These are phyloP conservation scores for Babyrousa celebensis DNA, from an alignment of 2,797 vertebrate genomes.

Conservation along the genomic window DNA sequence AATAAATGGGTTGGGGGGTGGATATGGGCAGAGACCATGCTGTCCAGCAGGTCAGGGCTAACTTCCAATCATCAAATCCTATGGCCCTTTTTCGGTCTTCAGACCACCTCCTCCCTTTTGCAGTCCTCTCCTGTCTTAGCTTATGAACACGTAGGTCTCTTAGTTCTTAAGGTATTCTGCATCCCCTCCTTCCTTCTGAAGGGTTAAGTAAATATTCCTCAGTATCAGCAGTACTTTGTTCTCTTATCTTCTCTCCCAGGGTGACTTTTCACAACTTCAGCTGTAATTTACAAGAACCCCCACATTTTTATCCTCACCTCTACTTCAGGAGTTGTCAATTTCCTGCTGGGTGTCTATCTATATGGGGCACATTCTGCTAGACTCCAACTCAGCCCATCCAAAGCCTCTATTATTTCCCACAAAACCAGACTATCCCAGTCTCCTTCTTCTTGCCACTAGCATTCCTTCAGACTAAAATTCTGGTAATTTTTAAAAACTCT, in stretches of 20 bases:
- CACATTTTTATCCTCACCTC: not conserved
- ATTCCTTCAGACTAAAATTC: not conserved
- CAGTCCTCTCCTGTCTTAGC: not conserved
- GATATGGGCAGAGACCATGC: not conserved
- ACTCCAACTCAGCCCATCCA: not conserved
- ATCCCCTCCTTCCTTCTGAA: not conserved
- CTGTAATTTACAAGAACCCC: not conserved
- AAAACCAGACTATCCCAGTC: constrained; percentile 15
- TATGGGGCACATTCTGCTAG: not conserved
- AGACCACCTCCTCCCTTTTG: not conserved
- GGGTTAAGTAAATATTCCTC: not conserved
- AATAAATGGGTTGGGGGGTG: not conserved
- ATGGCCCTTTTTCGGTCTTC: not conserved
- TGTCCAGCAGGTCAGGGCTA: not conserved
- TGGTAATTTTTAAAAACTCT: constrained; percentile 15
- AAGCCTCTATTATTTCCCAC: constrained; percentile 3
- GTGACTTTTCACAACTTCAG: constrained; percentile 32
- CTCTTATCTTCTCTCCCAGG: not conserved
- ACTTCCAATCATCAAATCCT: not conserved
- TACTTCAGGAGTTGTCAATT: not conserved
- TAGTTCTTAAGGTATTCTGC: not conserved
- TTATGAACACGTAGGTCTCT: not conserved
- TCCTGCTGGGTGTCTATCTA: not conserved
- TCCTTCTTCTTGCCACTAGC: constrained; percentile 10
- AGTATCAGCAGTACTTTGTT: not conserved